Percentiles rank a stretch among this genome's conserved stretches.
Evolutionary conservation across 2,888 invertebrate genomes (phyloP).

Genomic region (Lysandra coridon): DNA sequence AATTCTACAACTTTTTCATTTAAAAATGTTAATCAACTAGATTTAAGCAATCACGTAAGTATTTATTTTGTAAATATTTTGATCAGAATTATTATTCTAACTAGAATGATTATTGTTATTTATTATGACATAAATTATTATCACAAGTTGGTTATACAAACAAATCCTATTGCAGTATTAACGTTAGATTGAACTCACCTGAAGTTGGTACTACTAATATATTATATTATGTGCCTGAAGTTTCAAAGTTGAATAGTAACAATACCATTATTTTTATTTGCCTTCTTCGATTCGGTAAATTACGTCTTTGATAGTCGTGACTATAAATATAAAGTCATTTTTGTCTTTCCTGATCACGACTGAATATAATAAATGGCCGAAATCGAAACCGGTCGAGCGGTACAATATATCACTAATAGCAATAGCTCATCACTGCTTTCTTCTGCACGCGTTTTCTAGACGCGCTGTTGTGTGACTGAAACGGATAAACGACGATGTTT

Average conservation of each 20-base stretch:
- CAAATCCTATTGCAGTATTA: background rate
- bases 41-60: too few relatives aligned
- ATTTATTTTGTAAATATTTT: too few relatives aligned
- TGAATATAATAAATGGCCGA: constrained; percentile 1
- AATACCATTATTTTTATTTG: background rate
- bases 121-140: too few relatives aligned
- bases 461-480: background rate
- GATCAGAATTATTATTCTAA: too few relatives aligned
- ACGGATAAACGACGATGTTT: background rate
- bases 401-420: constrained; percentile 9
- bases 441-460: constrained; percentile 10
- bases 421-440: constrained; percentile 15
- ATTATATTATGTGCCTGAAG: background rate
- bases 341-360: constrained; percentile 7
- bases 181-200: background rate
- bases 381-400: constrained; percentile 1
- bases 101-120: too few relatives aligned
- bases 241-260: background rate
- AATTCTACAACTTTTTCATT: too few relatives aligned
- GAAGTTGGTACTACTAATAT: too few relatives aligned
- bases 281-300: background rate
- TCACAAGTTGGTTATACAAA: background rate
- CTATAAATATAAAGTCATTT: background rate
- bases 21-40: too few relatives aligned
- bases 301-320: background rate